A percentile compares a stretch with the other conserved stretches of the same genome.
Evolutionary conservation across 2,888 invertebrate species (phyloP).

Genomic region (Adelognathus sp.): DNA sequence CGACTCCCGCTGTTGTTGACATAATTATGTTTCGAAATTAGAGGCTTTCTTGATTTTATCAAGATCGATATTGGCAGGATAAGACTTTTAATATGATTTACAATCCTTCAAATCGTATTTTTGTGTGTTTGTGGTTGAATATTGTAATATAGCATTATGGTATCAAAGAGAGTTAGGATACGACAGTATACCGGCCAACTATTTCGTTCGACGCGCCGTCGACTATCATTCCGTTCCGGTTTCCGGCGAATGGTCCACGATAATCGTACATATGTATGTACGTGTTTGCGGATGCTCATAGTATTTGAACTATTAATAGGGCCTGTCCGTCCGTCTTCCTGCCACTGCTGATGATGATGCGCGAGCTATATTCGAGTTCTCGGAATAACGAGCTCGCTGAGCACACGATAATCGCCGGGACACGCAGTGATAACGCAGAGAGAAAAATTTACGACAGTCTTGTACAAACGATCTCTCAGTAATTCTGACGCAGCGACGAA

Average conservation of each 20-base stretch:
- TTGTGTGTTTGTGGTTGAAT: background rate
- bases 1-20: too few species aligned
- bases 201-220: conserved; percentile 31
- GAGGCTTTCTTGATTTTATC: background rate
- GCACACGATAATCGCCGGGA: conserved; percentile 19
- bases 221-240: conserved; percentile 60
- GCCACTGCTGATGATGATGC: background rate
- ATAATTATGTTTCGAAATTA: too few species aligned
- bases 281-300: conserved; percentile 21
- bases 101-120: background rate
- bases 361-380: conserved; percentile 6
- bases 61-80: background rate
- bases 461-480: background rate
- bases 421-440: conserved; percentile 12
- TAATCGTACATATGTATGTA: conserved; percentile 5
- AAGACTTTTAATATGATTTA: conserved; percentile 1
- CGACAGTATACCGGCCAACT: conserved; percentile 16
- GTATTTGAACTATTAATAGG: conserved; percentile 42
- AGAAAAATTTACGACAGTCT: background rate
- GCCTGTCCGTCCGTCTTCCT: conserved; percentile 25
- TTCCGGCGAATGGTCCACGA: conserved; percentile 60
- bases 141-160: background rate
- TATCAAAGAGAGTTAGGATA: background rate
- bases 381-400: conserved; percentile 25
- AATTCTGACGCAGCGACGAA: background rate